Conservation (phyloP, 2,888 invertebrate genomes). For the Synanthedon formicaeformis region DNA sequence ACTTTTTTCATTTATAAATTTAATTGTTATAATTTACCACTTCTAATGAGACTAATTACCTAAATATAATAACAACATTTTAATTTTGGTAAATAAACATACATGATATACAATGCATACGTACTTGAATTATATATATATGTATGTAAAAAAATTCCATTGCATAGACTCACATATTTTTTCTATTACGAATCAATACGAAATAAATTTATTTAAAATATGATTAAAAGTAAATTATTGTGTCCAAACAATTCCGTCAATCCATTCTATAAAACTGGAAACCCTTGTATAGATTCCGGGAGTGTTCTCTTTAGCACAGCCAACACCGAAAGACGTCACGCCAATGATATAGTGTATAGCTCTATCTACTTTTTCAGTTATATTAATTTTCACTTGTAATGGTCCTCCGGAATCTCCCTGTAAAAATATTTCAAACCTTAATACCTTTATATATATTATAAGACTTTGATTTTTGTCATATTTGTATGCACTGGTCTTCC, state of each 20-base stretch:
- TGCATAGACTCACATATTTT: too few relatives aligned
- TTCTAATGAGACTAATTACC: too few relatives aligned
- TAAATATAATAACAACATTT: too few relatives aligned
- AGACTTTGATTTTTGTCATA: background rate
- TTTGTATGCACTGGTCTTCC: too few relatives aligned
- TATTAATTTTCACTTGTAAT: slow-evolving; percentile 13
- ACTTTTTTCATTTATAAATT: too few relatives aligned
- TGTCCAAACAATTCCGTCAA: slow-evolving; percentile 19
- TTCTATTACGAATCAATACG: too few relatives aligned
- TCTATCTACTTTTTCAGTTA: slow-evolving; percentile 1
- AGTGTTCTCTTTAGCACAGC: slow-evolving; percentile 12
- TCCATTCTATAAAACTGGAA: slow-evolving; percentile 18
- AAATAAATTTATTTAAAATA: background rate
- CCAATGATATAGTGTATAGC: slow-evolving; percentile 21
- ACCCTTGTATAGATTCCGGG: slow-evolving; percentile 23
- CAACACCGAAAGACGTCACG: slow-evolving; percentile 24
- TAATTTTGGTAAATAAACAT: too few relatives aligned
- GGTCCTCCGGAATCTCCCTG: slow-evolving; percentile 30
- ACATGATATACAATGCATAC: too few relatives aligned
- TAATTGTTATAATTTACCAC: too few relatives aligned
- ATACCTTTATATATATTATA: too few relatives aligned
- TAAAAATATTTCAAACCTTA: slow-evolving; percentile 4
- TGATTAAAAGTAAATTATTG: background rate
- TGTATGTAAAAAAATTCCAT: too few relatives aligned
- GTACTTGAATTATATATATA: too few relatives aligned